Evolutionary conservation across 2,797 vertebrate genomes (phyloP), one percentile per base, ranked within the genome.

Genomic region (Fistularia commersonii): DNA sequence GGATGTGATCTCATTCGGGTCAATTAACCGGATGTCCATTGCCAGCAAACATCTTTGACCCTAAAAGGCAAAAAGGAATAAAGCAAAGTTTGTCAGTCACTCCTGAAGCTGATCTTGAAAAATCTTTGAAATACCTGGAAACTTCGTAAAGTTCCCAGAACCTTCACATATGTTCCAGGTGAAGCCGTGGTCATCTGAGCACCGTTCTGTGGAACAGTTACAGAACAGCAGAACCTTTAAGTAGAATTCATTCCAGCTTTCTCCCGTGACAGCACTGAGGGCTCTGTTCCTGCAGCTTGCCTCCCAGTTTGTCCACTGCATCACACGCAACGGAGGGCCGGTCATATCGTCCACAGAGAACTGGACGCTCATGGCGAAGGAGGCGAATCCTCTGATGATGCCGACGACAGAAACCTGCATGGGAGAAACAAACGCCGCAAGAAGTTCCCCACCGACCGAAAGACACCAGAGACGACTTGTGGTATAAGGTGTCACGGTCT

Each of bases 301-400:
- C 79, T 85, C 66, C 3, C 48, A 0, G 63, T 74, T 55, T 6
- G 74, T 40, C 87, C 87, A 89, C 44, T 76, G 81, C 58, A 52
- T 74, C 47, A 85, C 79, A 7, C 41, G 51, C 0, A 89, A 7
- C 41, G 74, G 67, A 1, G 83, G 74, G 7, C 77, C 83, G 0
- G 84, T 88, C 87, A 83, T 87, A 76, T 89, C 87, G 8, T 89
- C 85, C 66, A 89, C 54, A 12, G 51, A 61, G 59, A 75, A 84
- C 61, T 75, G 53, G 49, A 81, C 1, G 33, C 64, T 43, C 0
- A 54, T 74, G 14, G n/a, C 9, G 0, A 53, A 73, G 8, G 64
- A 66, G 23, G 51, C 34, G 7, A 35, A 14, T 13, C 45, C 53
- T 60, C 72, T 66, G 55, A 87, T 3, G 8, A 82, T 3, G n/a